Evolutionary conservation across 2,113 vertebrate species (phyloP), one percentile per base, ranked within the genome.

Genomic region (Chloroceryle aenea): DNA sequence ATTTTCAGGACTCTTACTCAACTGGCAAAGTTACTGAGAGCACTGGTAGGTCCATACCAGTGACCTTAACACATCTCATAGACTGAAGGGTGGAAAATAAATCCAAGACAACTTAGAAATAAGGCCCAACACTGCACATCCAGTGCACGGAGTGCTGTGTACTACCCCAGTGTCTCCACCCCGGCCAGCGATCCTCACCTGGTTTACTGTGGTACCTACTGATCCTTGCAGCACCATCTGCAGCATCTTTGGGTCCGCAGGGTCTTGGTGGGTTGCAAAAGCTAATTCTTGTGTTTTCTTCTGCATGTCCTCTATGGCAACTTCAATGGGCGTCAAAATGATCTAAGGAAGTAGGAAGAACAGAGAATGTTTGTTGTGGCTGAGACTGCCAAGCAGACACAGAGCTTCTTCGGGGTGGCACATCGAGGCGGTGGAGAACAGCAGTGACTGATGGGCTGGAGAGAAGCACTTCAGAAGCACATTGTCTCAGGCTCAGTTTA

Each of bases 171-270:
- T 3, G 26, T 55, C 50, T 32, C 30, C 64, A 79, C 4, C 29
- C 52, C 2, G 55, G 68, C 48, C 43, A 59, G 53, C 0, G 42
- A 67, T 80, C 77, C 95, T 86, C 81, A 99, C 99, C 99, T 99
- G 99, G 96, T 99, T 99, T 75, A 99, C 99, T 11, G 99, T 99
- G n/a, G 99, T 99, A 90, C 99, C 99, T 88, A 99, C 99, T 87
- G 99, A 99, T n/a, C 99, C 99, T 92, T 99, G 99, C 19, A 99
- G 98, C 48, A 99, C 99, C 99, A 99, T 99, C 97, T 99, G 99
- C 85, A 99, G 97, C 99, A 99, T 99, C 97, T 99, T 99, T 75
- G 99, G 99, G 80, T 99, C 99, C 7, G 99, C 98, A 22, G 99
- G 99, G 90, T 99, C 99, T 94, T 99, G 99, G 96, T 99, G 99